phyloP scores from a whole-genome alignment of 1,140 invertebrate genomes.

The Diploscapter pachys region DNA sequence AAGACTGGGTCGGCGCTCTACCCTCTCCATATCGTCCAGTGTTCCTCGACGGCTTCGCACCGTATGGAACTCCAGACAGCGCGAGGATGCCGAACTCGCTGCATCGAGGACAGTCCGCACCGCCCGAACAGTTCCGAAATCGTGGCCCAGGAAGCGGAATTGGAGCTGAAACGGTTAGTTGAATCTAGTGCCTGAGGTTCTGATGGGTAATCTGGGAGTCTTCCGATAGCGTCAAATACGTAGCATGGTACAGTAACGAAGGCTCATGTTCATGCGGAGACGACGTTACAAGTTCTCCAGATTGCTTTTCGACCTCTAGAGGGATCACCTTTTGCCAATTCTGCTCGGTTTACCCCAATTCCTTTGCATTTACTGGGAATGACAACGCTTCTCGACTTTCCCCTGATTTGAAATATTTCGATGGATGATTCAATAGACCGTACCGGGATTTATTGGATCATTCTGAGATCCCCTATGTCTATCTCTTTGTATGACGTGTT shows the following conservation, averaged over 20 bases:
- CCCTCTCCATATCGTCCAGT: constrained; percentile 60
- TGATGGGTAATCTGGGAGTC: no score
- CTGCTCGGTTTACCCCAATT: background rate
- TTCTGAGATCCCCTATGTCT: no score
- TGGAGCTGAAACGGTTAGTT: constrained; percentile 24
- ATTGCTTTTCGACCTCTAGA: no score
- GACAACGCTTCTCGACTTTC: background rate
- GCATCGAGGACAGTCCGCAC: constrained; percentile 31
- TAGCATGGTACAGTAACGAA: no score
- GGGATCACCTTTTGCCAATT: no score
- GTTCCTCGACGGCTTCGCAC: constrained; percentile 63
- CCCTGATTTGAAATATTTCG: background rate
- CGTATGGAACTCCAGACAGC: constrained; percentile 51
- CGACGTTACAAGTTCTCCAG: no score
- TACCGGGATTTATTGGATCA: no score
- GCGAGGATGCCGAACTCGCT: constrained; percentile 19
- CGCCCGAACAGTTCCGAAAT: constrained; percentile 28
- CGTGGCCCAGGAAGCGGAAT: constrained; percentile 6
- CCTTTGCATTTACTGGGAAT: constrained; percentile 1
- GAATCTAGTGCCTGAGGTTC: no score
- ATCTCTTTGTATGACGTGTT: no score
- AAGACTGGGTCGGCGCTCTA: constrained; percentile 60
- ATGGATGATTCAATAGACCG: background rate
- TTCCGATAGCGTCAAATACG: no score
- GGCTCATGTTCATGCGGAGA: no score